Conservation (phyloP, 2,888 invertebrate species). For the Drosophila mimetica region DNA sequence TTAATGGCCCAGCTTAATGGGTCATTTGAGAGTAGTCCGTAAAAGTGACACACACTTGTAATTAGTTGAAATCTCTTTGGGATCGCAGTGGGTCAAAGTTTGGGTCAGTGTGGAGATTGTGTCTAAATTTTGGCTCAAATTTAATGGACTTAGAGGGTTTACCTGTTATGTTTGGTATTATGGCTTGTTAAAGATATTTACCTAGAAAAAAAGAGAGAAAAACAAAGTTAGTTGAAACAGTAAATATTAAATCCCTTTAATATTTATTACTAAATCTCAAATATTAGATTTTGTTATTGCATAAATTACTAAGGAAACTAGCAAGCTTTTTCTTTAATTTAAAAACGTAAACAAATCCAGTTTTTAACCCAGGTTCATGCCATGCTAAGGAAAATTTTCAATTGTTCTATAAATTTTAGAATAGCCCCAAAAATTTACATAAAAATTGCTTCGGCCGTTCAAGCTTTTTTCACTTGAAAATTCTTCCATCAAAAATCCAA, state of each 20-base stretch:
- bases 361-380: neutral
- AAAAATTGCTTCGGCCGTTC: slow-evolving; percentile 2
- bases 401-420: neutral
- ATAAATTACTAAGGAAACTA: neutral
- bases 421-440: neutral
- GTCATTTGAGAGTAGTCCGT: slow-evolving; percentile 71
- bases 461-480: slow-evolving; percentile 12
- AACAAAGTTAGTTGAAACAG: slow-evolving; percentile 16
- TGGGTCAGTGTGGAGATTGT: slow-evolving; percentile 24
- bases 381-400: neutral
- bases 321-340: neutral
- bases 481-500: slow-evolving; percentile 19
- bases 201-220: slow-evolving; percentile 52
- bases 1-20: slow-evolving; percentile 74
- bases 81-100: slow-evolving; percentile 28
- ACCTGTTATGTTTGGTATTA: slow-evolving; percentile 40
- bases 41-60: slow-evolving; percentile 48
- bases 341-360: neutral
- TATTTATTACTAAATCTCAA: neutral
- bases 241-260: neutral
- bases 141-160: slow-evolving; percentile 40
- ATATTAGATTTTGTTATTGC: neutral
- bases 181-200: slow-evolving; percentile 27
- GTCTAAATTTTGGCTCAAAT: slow-evolving; percentile 24
- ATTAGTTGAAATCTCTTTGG: slow-evolving; percentile 38